Percentiles rank a stretch among this genome's conserved stretches.
These are phyloP conservation scores for Spatula versicolor DNA, from an alignment of 2,797 vertebrate genomes.

Conservation along the genomic window DNA sequence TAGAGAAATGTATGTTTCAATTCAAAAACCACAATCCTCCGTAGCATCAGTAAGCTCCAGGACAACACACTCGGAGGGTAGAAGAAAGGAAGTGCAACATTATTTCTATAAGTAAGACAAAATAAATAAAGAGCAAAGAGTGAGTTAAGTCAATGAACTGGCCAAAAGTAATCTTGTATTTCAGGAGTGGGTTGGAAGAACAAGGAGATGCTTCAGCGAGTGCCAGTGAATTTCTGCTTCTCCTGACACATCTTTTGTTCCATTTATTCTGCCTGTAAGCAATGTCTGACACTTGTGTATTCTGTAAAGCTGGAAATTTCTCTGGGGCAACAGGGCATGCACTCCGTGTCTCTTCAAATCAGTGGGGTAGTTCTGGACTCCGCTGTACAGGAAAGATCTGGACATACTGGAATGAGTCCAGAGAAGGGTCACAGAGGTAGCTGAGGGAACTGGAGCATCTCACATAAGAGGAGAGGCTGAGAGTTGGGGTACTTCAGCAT, in stretches of 20 bases:
- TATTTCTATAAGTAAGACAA: not conserved
- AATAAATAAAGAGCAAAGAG: not conserved
- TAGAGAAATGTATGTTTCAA: not conserved
- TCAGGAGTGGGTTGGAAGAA: not conserved
- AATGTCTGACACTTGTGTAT: not conserved
- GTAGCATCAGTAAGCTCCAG: not conserved
- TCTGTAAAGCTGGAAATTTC: not conserved
- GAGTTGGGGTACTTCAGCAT: not conserved
- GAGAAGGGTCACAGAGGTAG: not conserved
- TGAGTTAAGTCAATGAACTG: not conserved
- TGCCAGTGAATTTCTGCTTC: not conserved
- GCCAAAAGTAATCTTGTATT: not conserved
- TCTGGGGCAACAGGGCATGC: not conserved
- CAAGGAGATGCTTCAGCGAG: not conserved
- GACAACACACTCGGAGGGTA: not conserved
- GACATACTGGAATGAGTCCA: not conserved
- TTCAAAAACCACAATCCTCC: not conserved
- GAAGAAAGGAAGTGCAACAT: not conserved
- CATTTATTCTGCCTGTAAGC: not conserved
- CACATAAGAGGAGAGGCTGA: fast-evolving
- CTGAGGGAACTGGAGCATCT: not conserved
- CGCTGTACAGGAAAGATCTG: not conserved
- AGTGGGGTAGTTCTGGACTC: not conserved
- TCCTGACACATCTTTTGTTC: not conserved
- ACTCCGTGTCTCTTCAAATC: not conserved